Percentiles rank a stretch among this genome's conserved stretches.
Conservation (phyloP, 2,113 vertebrate species). For the Pluvialis apricaria region DNA sequence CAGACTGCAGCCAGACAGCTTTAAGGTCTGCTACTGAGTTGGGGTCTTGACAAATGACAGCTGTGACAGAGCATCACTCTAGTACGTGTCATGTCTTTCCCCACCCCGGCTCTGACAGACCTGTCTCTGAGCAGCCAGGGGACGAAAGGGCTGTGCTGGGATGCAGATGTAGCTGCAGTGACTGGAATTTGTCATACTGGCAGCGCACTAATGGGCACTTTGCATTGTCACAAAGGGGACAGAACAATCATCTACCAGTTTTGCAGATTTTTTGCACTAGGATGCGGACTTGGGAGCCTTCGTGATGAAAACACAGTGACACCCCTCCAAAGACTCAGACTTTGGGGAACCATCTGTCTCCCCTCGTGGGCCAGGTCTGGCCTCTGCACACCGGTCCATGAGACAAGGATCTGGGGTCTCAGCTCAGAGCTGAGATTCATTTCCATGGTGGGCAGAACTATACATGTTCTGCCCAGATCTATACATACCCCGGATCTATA, state of each 20-base stretch:
- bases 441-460: background rate
- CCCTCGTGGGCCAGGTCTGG: background rate
- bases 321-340: background rate
- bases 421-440: background rate
- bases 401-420: background rate
- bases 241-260: background rate
- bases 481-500: background rate
- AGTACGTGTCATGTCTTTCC: background rate
- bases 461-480: background rate
- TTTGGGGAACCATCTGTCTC: background rate
- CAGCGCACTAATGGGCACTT: background rate
- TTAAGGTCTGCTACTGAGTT: background rate
- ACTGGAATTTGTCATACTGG: rapidly evolving
- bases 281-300: background rate
- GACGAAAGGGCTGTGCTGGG: background rate
- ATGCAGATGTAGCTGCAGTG: background rate
- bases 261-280: background rate
- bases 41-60: background rate
- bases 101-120: background rate
- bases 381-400: background rate
- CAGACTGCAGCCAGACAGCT: background rate
- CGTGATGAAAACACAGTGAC: background rate
- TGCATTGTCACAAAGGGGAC: background rate
- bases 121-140: background rate
- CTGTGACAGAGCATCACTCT: background rate